Percentiles rank a stretch among this genome's conserved stretches.
These are phyloP conservation scores for Tetranychus piercei DNA, from an alignment of 2,888 invertebrate genomes.

Conservation along the genomic window DNA sequence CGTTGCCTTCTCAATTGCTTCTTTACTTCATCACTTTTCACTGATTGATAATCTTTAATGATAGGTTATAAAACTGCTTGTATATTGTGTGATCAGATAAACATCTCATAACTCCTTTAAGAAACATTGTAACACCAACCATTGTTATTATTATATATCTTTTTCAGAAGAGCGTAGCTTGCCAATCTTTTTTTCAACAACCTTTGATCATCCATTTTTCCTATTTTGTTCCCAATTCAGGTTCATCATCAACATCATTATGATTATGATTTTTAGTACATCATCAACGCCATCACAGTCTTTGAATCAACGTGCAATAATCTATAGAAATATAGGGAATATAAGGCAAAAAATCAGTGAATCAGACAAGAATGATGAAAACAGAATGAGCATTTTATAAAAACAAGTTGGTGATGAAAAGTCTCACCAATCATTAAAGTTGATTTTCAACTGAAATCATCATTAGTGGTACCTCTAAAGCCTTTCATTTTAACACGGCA, in stretches of 20 bases:
- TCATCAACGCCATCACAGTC: background rate
- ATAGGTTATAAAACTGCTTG: background rate
- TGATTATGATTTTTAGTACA: background rate
- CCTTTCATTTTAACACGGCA: background rate
- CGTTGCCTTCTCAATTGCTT: background rate
- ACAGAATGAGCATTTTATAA: background rate
- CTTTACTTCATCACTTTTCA: background rate
- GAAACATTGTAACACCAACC: background rate
- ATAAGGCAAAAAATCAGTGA: background rate
- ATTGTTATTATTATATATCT: background rate
- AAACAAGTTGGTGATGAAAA: background rate
- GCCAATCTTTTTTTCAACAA: background rate
- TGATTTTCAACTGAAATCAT: background rate
- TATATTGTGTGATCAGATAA: background rate
- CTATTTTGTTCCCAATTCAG: background rate
- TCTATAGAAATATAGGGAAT: background rate
- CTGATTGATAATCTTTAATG: background rate
- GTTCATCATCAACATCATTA: background rate
- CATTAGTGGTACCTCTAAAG: background rate
- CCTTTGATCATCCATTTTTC: background rate
- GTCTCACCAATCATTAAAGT: background rate
- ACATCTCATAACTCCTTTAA: background rate
- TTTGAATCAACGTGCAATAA: too few relatives aligned
- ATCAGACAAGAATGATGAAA: background rate
- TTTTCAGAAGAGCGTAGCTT: background rate